Base-by-base conservation (phyloP, 37 sponge, comb jelly and placozoan species). In the Chondrilla cf. caribensis region DNA sequence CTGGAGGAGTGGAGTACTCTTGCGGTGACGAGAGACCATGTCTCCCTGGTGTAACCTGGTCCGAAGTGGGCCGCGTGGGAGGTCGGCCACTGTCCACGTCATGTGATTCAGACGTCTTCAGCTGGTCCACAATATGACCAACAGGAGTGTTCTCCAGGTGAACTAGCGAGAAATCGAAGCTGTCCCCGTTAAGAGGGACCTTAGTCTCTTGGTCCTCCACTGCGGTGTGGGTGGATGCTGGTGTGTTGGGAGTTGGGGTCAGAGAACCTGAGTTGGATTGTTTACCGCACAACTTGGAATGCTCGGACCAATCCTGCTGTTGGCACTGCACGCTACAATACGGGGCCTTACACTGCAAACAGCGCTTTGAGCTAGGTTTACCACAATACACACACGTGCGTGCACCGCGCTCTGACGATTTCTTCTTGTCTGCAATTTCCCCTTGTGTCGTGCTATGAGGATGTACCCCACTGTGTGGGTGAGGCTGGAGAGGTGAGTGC, bases 271-370 rank as follows among this genome's bases (percentile, higher is more conserved):
- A n/a, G n/a, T n/a, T n/a, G n/a, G n/a, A n/a, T n/a, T n/a, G n/a
- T n/a, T n/a, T n/a, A n/a, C n/a, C 39, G 62, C 92, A 92, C 62
- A 29, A 67, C 14, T 24, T 19, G 40, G 55, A 79, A 75, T 92
- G 93, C 41, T 43, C 44, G 0, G 83, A 70, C 93, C 93, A 92
- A 59, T 88, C 89, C 22, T 47, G 4, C 2, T 31, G 22, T 58
- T 92, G 93, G 60, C 93, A 92, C 31, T 77, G 35, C 17, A 9
- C 43, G 41, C 84, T 84, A 54, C 93, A 92, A 60, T 88, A 92
- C 3, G 83, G 70, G 0, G 87, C 58, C 77, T 80, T 92, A 54
- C 93, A 92, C 28, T n/a, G 47, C 0, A 75, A 58, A 39, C 93
- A 92, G 37, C 59, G 57, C 6, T 31, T 78, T 21, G 36, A 38